phyloP scores from a whole-genome alignment of 1,140 invertebrate genomes.

The Laodelphax striatellus region DNA sequence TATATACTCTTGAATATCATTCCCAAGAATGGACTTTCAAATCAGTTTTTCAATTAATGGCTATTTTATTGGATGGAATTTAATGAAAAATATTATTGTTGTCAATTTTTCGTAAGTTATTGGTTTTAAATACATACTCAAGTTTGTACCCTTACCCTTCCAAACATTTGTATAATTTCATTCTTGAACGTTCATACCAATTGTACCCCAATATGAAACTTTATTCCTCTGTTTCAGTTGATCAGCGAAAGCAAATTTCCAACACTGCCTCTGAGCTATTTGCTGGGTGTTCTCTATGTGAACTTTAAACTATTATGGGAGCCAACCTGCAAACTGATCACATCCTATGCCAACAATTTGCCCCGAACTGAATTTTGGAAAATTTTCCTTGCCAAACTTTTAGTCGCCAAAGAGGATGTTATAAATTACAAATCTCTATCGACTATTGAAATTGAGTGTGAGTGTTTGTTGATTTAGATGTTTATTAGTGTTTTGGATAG shows the following conservation, averaged over 20 bases:
- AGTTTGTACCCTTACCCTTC: too few relatives aligned
- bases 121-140: too few relatives aligned
- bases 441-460: slow-evolving; percentile 42
- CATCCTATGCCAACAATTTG: slow-evolving; percentile 54
- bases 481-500: too few relatives aligned
- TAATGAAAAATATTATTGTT: too few relatives aligned
- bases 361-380: slow-evolving; percentile 62
- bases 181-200: too few relatives aligned
- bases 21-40: too few relatives aligned
- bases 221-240: background rate
- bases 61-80: too few relatives aligned
- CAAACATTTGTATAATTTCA: too few relatives aligned
- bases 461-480: background rate
- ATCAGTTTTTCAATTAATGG: background rate
- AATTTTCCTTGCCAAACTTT: slow-evolving; percentile 36
- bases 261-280: slow-evolving; percentile 50
- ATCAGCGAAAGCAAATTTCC: background rate
- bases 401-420: background rate
- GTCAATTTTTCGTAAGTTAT: too few relatives aligned
- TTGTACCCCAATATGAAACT: too few relatives aligned
- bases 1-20: too few relatives aligned
- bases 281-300: slow-evolving; percentile 69
- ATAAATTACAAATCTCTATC: background rate
- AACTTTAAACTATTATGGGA: slow-evolving; percentile 87
- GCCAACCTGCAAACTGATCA: slow-evolving; percentile 60